Conservation (phyloP, 2,113 vertebrate species). For the Gavia stellata region DNA sequence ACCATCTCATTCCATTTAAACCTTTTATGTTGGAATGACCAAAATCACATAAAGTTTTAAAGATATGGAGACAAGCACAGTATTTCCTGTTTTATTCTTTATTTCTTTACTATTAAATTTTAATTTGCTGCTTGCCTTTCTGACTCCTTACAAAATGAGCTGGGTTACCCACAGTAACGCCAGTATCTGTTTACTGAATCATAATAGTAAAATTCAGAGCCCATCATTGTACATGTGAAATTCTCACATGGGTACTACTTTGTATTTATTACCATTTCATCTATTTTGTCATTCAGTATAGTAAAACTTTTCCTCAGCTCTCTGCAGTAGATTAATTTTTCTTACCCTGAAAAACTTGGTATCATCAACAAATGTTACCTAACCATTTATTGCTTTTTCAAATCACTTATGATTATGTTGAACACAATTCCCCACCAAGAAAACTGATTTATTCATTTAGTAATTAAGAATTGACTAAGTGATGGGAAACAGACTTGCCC, state of each 20-base stretch:
- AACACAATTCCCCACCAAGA: neutral
- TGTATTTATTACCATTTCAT: neutral
- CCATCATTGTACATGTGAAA: neutral
- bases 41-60: neutral
- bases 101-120: neutral
- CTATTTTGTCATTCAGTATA: neutral
- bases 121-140: neutral
- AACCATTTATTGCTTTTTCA: neutral
- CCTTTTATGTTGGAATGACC: neutral
- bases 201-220: neutral
- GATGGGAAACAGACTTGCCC: neutral
- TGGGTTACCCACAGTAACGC: neutral
- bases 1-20: neutral
- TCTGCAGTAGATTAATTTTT: neutral
- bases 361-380: neutral
- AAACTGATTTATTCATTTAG: neutral
- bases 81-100: neutral
- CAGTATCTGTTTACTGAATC: neutral
- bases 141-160: neutral
- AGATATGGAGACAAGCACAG: neutral
- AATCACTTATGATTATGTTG: neutral
- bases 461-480: neutral
- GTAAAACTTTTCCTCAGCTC: neutral
- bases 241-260: neutral
- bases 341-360: neutral